Percentiles rank a stretch among this genome's conserved stretches.
phyloP scores from a whole-genome alignment of 2,888 invertebrate species.

The Perithous albicinctus region DNA sequence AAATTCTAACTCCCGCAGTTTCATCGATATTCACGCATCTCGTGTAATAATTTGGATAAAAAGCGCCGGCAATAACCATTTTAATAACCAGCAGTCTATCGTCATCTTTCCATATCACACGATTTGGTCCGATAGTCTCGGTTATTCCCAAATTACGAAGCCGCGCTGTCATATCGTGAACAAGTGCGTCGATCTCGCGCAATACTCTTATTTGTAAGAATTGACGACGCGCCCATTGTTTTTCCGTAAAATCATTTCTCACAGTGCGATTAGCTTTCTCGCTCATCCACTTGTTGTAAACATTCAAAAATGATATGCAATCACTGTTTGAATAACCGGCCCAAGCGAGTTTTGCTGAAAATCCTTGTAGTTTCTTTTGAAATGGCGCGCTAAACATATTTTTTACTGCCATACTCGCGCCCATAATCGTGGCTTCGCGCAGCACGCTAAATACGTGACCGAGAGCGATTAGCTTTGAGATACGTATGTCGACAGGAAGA shows the following conservation, averaged over 20 bases:
- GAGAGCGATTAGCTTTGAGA: slow-evolving; percentile 93
- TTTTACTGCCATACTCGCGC: slow-evolving; percentile 93
- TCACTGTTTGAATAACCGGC: slow-evolving; percentile 94
- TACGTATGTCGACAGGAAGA: slow-evolving; percentile 93
- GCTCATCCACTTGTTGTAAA: slow-evolving; percentile 92
- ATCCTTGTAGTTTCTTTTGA: slow-evolving; percentile 89
- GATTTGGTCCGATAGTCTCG: slow-evolving; percentile 84
- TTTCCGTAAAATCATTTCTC: slow-evolving; percentile 85
- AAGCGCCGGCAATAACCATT: slow-evolving; percentile 93
- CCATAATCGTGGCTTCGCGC: slow-evolving; percentile 94
- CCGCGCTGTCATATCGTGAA: slow-evolving; percentile 89
- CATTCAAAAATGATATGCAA: slow-evolving; percentile 92
- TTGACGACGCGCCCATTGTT: slow-evolving; percentile 89
- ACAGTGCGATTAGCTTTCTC: slow-evolving; percentile 88
- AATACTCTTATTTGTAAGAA: slow-evolving; percentile 90
- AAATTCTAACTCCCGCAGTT: slow-evolving; percentile 87
- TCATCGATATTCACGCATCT: slow-evolving; percentile 87
- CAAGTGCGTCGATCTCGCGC: slow-evolving; percentile 90
- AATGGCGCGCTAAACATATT: slow-evolving; percentile 92
- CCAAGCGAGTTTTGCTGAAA: slow-evolving; percentile 92
- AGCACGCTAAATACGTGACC: slow-evolving; percentile 95
- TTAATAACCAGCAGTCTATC: slow-evolving; percentile 89
- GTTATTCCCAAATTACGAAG: slow-evolving; percentile 88
- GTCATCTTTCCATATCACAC: slow-evolving; percentile 84
- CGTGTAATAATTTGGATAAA: slow-evolving; percentile 96